A percentile compares a stretch with the other conserved stretches of the same genome.
Conservation (phyloP, 2,113 vertebrate species). For the Polypterus senegalus region DNA sequence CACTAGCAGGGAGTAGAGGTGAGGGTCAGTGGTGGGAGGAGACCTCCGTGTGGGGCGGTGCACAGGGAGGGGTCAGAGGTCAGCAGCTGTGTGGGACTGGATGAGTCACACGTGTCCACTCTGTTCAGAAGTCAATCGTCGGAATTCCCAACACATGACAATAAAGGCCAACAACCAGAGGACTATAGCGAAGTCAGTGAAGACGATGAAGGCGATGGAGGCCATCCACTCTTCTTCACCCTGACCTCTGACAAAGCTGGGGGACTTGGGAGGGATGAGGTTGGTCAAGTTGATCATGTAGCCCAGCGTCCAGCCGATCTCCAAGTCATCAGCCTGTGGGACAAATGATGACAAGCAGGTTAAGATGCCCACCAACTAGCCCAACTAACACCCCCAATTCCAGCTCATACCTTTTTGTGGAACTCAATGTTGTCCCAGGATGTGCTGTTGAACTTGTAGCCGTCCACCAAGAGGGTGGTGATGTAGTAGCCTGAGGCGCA, state of each 20-base stretch:
- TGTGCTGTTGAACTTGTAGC: constrained; percentile 39
- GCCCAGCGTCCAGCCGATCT: constrained; percentile 38
- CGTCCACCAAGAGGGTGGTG: constrained; percentile 45
- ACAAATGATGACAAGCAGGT: not conserved
- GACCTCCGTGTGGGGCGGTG: no score
- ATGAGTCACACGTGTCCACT: no score
- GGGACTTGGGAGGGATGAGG: constrained; percentile 22
- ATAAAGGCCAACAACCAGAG: constrained; percentile 16
- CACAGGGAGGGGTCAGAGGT: no score
- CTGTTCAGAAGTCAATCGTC: no score
- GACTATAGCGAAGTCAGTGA: constrained; percentile 21
- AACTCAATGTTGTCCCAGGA: constrained; percentile 51
- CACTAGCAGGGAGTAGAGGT: no score
- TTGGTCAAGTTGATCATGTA: constrained; percentile 40
- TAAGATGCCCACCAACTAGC: no score
- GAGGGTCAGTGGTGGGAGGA: no score
- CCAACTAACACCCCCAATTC: no score
- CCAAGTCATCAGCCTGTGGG: constrained; percentile 28
- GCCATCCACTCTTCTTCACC: constrained; percentile 24
- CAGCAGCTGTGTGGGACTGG: no score
- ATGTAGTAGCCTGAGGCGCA: constrained; percentile 44
- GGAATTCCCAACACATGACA: no score
- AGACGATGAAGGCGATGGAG: constrained; percentile 27
- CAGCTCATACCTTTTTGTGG: constrained; percentile 39
- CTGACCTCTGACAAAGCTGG: constrained; percentile 18